These are phyloP conservation scores for Apistogramma diplotaenia DNA, from an alignment of 2,113 vertebrate genomes.

Conservation along the genomic window DNA sequence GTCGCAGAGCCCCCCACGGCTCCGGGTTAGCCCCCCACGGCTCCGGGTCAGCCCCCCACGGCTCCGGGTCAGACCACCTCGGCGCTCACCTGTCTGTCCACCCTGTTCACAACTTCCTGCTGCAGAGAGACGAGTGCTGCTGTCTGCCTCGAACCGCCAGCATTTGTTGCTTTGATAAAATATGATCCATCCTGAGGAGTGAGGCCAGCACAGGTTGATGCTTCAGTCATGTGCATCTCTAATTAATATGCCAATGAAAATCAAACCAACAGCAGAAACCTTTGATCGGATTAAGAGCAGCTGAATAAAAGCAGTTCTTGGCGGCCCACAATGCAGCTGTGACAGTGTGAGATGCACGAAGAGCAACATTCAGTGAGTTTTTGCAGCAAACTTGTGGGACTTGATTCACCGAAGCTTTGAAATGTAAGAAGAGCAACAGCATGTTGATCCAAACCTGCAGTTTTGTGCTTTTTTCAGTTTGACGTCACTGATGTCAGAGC, in stretches of 20 bases:
- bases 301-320: neutral
- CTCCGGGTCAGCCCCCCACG: no score
- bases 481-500: neutral
- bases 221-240: neutral
- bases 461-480: neutral
- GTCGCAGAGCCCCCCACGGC: no score
- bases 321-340: neutral
- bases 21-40: no score
- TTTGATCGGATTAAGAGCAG: neutral
- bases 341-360: neutral
- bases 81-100: neutral
- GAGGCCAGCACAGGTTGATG: neutral
- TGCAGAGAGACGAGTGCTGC: neutral
- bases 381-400: neutral
- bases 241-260: neutral
- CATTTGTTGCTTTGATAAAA: neutral
- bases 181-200: neutral
- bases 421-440: neutral
- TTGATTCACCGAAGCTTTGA: neutral
- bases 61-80: no score
- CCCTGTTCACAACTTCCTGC: neutral
- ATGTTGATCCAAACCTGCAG: no score
- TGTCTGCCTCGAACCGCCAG: neutral
- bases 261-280: neutral
- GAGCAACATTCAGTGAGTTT: neutral